A percentile compares a stretch with the other conserved stretches of the same genome.
Evolutionary conservation across 2,797 vertebrate species (phyloP).

Genomic region (Poeciliopsis infans): DNA sequence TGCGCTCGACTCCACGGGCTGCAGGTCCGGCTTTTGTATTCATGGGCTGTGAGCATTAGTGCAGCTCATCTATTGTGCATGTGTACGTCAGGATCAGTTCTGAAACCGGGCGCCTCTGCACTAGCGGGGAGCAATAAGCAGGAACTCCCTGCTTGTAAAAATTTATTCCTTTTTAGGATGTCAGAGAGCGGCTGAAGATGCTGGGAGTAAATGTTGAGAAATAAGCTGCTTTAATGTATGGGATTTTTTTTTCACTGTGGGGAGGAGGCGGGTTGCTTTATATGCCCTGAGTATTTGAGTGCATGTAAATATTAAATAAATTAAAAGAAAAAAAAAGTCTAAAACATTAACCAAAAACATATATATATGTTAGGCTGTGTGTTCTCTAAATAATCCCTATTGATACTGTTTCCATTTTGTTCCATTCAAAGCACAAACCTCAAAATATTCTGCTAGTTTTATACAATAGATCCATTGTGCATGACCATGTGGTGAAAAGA

Average conservation of each 20-base stretch:
- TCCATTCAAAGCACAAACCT: neutral
- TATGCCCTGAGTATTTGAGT: constrained; percentile 22
- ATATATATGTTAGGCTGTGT: constrained; percentile 49
- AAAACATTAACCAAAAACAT: neutral
- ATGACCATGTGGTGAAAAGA: neutral
- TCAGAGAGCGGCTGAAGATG: constrained; percentile 68
- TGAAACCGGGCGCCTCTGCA: constrained; percentile 62
- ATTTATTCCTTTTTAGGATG: constrained; percentile 78
- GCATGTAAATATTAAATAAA: constrained; percentile 52
- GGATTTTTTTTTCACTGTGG: constrained; percentile 26
- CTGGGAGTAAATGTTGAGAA: constrained; percentile 46
- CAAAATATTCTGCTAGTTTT: neutral
- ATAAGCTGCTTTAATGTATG: constrained; percentile 62
- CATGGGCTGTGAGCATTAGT: constrained; percentile 67
- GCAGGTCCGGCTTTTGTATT: constrained; percentile 74
- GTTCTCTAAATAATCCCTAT: constrained; percentile 23
- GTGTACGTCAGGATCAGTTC: constrained; percentile 75
- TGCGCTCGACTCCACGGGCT: constrained; percentile 56
- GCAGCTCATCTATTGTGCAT: constrained; percentile 78
- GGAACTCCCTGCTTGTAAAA: constrained; percentile 76
- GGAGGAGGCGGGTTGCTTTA: constrained; percentile 15
- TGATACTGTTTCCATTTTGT: neutral
- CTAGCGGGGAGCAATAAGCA: constrained; percentile 72
- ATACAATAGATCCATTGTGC: neutral
- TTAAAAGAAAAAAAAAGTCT: neutral